phyloP scores from a whole-genome alignment of 2,797 vertebrate genomes.

The Peromyscus attwateri region DNA sequence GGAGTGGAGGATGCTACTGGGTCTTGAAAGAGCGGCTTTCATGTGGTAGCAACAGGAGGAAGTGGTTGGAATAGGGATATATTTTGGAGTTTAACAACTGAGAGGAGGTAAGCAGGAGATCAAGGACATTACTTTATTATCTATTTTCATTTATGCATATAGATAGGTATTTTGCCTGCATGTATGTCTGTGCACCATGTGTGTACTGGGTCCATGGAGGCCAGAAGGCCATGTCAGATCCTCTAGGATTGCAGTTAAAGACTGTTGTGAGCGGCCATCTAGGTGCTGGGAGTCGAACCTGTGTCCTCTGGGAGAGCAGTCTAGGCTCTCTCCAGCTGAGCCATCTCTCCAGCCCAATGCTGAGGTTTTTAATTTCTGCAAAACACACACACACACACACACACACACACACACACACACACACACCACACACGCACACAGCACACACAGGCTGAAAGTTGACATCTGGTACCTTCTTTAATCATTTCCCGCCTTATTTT shows the following conservation, averaged over 20 bases:
- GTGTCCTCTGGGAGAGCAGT: not conserved
- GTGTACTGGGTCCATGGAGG: not conserved
- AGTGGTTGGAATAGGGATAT: not conserved
- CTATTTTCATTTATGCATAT: not conserved
- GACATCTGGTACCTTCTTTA: not conserved
- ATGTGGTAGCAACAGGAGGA: not conserved
- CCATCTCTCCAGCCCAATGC: not conserved
- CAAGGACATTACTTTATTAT: not conserved
- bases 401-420: no score
- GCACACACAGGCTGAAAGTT: not conserved
- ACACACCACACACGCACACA: not conserved
- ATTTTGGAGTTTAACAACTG: not conserved
- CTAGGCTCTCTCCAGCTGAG: not conserved
- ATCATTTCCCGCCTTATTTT: not conserved
- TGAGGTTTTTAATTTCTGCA: not conserved
- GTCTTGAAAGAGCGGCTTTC: not conserved
- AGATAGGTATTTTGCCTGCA: not conserved
- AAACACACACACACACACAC: not conserved
- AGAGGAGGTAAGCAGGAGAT: not conserved
- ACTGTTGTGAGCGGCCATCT: not conserved
- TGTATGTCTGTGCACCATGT: not conserved
- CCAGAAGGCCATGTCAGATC: not conserved
- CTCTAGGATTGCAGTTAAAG: not conserved
- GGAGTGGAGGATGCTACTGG: not conserved
- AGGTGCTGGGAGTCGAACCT: not conserved